Conservation (phyloP, 2,888 invertebrate species). For the Pilophorus perplexus region DNA sequence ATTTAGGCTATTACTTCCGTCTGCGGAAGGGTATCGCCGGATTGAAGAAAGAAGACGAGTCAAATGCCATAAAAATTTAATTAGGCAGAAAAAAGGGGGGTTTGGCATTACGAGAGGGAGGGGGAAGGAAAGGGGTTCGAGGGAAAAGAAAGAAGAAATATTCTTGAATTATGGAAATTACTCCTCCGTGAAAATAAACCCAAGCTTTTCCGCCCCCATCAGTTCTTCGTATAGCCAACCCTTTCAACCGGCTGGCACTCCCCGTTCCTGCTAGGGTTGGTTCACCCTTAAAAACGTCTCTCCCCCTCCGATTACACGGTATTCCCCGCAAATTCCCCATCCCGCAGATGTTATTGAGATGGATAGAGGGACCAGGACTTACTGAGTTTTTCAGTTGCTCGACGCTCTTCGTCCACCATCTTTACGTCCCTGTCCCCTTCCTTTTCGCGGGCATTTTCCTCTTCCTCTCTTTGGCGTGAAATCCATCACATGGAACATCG, state of each 20-base stretch:
- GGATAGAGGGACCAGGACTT: too few species aligned
- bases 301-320: neutral
- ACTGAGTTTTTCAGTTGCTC: too few species aligned
- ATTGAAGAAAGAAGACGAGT: neutral
- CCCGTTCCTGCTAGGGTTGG: too few species aligned
- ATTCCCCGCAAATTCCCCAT: too few species aligned
- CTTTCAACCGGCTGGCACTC: neutral
- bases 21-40: neutral
- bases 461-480: neutral
- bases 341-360: too few species aligned
- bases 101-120: too few species aligned
- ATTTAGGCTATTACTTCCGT: too few species aligned
- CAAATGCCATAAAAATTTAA: slow-evolving; percentile 17
- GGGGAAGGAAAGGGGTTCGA: neutral
- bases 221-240: neutral
- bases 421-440: neutral
- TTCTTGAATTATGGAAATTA: slow-evolving; percentile 16
- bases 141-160: neutral
- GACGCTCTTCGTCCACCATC: neutral
- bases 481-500: neutral
- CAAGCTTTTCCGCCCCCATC: neutral
- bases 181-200: neutral
- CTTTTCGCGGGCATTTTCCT: neutral
- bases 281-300: neutral
- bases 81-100: neutral